A percentile compares a stretch with the other conserved stretches of the same genome.
These are phyloP conservation scores for Mycetomoellerius zeteki DNA, from an alignment of 1,140 invertebrate genomes.

Conservation along the genomic window DNA sequence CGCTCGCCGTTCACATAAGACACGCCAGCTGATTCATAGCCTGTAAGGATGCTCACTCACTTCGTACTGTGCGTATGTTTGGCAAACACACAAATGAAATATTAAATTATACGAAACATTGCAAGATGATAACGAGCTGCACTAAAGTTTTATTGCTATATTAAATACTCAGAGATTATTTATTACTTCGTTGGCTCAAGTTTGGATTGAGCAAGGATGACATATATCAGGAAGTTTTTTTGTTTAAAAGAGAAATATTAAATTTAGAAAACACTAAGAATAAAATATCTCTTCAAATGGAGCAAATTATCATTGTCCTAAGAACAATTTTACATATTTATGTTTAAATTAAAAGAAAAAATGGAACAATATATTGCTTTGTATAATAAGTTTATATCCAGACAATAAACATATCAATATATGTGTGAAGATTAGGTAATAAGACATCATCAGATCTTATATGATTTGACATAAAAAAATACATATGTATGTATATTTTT, in stretches of 20 bases:
- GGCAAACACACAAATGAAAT: background rate
- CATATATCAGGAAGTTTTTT: background rate
- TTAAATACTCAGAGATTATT: background rate
- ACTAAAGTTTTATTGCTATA: background rate
- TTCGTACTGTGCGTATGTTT: slow-evolving; percentile 52
- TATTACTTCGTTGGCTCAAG: background rate
- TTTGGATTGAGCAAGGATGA: slow-evolving; percentile 19
- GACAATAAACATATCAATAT: background rate
- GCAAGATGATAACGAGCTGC: background rate
- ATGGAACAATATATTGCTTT: background rate
- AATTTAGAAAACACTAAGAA: background rate
- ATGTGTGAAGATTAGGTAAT: background rate
- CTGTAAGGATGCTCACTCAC: slow-evolving; percentile 79
- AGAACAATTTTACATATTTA: background rate
- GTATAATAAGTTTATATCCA: background rate
- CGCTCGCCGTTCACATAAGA: slow-evolving; percentile 82
- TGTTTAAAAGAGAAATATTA: background rate
- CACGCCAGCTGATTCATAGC: slow-evolving; percentile 83
- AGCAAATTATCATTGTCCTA: background rate
- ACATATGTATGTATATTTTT: too few species aligned
- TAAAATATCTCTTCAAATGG: background rate
- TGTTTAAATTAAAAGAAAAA: background rate
- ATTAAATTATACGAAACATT: slow-evolving; percentile 34
- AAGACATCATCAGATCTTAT: background rate
- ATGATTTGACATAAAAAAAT: background rate